Percentiles rank a stretch among this genome's conserved stretches.
These are phyloP conservation scores for Monochamus saltuarius DNA, from an alignment of 1,140 invertebrate genomes.

Conservation along the genomic window DNA sequence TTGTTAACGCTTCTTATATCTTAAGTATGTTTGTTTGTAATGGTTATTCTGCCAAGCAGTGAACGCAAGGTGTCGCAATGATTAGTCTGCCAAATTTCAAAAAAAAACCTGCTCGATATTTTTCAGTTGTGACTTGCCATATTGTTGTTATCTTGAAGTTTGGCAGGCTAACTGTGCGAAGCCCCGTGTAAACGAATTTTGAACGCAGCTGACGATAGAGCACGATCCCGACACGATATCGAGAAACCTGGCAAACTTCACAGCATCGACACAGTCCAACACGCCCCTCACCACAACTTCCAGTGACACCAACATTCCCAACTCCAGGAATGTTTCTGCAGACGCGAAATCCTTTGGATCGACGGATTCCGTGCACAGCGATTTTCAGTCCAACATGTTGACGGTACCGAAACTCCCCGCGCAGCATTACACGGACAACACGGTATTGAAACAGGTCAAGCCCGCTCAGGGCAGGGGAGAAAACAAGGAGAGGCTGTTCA, in stretches of 20 bases:
- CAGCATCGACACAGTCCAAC: conserved; percentile 46
- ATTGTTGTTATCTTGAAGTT: too few relatives aligned
- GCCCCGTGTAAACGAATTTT: too few relatives aligned
- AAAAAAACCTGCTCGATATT: too few relatives aligned
- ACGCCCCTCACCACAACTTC: conserved; percentile 43
- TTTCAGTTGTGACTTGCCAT: too few relatives aligned
- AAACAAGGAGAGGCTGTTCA: conserved; percentile 66
- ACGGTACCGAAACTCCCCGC: not conserved
- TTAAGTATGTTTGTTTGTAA: too few relatives aligned
- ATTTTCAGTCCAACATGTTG: not conserved
- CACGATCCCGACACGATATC: conserved; percentile 79
- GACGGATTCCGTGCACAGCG: conserved; percentile 30
- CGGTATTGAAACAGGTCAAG: conserved; percentile 25
- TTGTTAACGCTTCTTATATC: too few relatives aligned
- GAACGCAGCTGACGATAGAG: conserved; percentile 75
- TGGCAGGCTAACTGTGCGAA: too few relatives aligned
- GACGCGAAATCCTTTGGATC: conserved; percentile 35
- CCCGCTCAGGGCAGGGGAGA: conserved; percentile 47
- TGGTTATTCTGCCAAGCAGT: too few relatives aligned
- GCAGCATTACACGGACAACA: not conserved
- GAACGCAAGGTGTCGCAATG: too few relatives aligned
- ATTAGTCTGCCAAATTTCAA: too few relatives aligned
- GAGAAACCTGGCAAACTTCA: conserved; percentile 41
- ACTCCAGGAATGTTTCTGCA: conserved; percentile 33
- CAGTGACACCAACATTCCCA: conserved; percentile 51